Percentiles rank a stretch among this genome's conserved stretches.
Conservation (phyloP, 2,888 invertebrate species). For the Holacanthella duospinosa region DNA sequence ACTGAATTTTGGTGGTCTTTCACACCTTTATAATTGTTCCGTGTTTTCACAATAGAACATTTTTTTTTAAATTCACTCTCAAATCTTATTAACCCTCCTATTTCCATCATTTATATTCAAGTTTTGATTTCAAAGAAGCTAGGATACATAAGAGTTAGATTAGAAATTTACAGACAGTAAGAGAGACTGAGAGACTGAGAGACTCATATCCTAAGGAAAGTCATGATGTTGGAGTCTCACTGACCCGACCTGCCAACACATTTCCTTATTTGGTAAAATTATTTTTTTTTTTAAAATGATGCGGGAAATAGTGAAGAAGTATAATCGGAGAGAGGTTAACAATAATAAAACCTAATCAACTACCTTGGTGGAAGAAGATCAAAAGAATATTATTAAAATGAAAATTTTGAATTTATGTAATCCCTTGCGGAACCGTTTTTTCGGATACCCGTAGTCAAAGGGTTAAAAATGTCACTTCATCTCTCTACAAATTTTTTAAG, state of each 20-base stretch:
- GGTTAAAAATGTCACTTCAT: too few relatives aligned
- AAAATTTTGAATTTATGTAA: background rate
- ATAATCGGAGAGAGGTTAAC: background rate
- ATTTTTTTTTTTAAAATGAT: background rate
- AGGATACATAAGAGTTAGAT: too few relatives aligned
- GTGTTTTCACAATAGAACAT: too few relatives aligned
- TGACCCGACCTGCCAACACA: constrained; percentile 10
- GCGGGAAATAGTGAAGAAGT: background rate
- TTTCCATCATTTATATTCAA: background rate
- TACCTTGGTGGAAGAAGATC: background rate
- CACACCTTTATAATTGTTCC: too few relatives aligned
- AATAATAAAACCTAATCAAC: too few relatives aligned
- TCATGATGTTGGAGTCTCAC: background rate
- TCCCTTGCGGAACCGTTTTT: too few relatives aligned
- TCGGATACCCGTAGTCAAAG: too few relatives aligned
- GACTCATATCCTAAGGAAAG: background rate
- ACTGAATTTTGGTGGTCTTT: too few relatives aligned
- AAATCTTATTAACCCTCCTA: background rate
- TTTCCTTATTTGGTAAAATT: constrained; percentile 10
- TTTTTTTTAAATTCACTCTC: background rate
- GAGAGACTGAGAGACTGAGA: too few relatives aligned
- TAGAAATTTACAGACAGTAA: too few relatives aligned
- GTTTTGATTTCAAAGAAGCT: too few relatives aligned
- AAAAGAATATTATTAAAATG: background rate
- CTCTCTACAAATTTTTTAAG: too few relatives aligned